These are phyloP conservation scores for Monopterus albus DNA, from an alignment of 2,113 vertebrate species.

Conservation along the genomic window DNA sequence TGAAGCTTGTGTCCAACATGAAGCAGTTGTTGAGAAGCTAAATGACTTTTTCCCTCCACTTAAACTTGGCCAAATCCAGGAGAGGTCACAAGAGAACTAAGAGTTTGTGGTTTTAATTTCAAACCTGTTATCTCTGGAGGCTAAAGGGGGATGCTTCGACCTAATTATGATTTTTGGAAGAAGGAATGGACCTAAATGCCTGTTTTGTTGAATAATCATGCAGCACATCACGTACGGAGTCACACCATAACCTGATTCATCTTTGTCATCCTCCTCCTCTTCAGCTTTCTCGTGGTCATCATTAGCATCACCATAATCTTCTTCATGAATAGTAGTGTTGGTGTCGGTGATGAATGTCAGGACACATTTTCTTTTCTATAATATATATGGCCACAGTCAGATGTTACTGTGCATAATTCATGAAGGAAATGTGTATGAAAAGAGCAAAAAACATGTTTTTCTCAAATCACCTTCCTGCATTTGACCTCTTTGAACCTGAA, in stretches of 20 bases:
- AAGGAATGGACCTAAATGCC: conserved; percentile 5
- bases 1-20: conserved; percentile 3
- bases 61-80: conserved; percentile 16
- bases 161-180: not conserved
- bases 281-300: conserved; percentile 13
- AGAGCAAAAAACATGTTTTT: not conserved
- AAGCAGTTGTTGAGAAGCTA: not conserved
- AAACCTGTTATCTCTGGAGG: not conserved
- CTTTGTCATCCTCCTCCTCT: not conserved
- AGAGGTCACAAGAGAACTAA: no score
- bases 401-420: conserved; percentile 17
- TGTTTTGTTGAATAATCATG: conserved; percentile 19
- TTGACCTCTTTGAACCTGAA: conserved; percentile 15
- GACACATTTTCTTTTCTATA: not conserved
- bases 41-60: conserved; percentile 2
- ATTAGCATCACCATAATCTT: conserved; percentile 14
- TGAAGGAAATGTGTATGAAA: not conserved
- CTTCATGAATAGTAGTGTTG: not conserved
- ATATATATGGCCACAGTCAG: not conserved
- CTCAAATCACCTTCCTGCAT: not conserved
- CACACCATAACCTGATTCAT: conserved; percentile 48
- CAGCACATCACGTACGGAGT: conserved; percentile 33
- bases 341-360: not conserved
- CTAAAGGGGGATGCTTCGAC: not conserved
- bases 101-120: not conserved